Conservation (phyloP, 2,888 invertebrate species). For the Zeuzera pyrina region DNA sequence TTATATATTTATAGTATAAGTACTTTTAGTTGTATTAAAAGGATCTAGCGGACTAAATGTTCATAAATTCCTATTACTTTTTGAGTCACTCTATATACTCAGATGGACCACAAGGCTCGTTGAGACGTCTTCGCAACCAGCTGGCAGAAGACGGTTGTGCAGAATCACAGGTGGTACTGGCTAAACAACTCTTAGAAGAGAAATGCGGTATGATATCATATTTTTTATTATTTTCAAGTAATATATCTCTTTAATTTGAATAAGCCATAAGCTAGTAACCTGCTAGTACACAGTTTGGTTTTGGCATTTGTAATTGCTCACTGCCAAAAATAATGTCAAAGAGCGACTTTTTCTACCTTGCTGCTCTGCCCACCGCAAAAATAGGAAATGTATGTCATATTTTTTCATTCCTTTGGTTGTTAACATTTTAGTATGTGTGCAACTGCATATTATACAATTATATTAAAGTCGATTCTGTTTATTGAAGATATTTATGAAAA, state of each 20-base stretch:
- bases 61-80: neutral
- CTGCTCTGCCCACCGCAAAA: too few species aligned
- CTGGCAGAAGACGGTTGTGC: slow-evolving; percentile 92
- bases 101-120: slow-evolving; percentile 79
- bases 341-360: slow-evolving; percentile 3
- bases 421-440: too few species aligned
- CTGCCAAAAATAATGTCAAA: slow-evolving; percentile 4
- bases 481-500: too few species aligned
- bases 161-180: slow-evolving; percentile 90
- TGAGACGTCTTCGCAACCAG: slow-evolving; percentile 77
- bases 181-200: slow-evolving; percentile 86
- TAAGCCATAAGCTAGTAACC: too few species aligned
- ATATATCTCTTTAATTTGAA: too few species aligned
- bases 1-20: neutral
- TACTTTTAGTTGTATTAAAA: neutral
- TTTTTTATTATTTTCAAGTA: too few species aligned
- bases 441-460: too few species aligned
- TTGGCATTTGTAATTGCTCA: slow-evolving; percentile 8
- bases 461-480: too few species aligned
- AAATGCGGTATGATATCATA: slow-evolving; percentile 82
- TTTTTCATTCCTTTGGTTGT: too few species aligned
- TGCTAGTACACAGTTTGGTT: too few species aligned
- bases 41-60: neutral
- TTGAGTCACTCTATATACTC: slow-evolving; percentile 15
- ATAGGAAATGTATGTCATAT: too few species aligned